Evolutionary conservation across 2,113 vertebrate species (phyloP).

Genomic region (Esox niger): DNA sequence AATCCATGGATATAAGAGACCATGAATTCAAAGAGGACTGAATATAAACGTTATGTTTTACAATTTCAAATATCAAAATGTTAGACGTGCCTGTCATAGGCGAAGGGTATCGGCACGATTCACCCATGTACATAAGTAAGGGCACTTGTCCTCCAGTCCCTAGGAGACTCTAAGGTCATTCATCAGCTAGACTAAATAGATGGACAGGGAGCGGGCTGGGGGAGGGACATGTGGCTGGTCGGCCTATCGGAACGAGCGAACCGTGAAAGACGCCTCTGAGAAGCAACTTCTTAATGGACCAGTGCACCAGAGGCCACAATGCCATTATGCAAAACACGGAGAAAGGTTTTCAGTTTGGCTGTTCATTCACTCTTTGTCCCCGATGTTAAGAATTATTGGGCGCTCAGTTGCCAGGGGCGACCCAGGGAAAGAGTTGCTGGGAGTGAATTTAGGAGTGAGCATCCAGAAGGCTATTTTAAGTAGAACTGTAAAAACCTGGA

Average conservation of each 20-base stretch:
- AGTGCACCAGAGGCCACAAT: not conserved
- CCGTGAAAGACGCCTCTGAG: not conserved
- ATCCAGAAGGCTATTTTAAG: not conserved
- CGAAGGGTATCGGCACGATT: not conserved
- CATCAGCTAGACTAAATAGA: not conserved
- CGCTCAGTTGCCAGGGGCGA: slow-evolving; percentile 1
- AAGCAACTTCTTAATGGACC: not conserved
- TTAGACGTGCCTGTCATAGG: not conserved
- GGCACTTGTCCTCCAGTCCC: not conserved
- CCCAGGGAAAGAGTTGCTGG: not conserved
- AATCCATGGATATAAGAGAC: not conserved
- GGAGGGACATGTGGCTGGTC: not conserved
- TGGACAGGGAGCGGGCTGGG: not conserved
- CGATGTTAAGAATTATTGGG: not conserved
- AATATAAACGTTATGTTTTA: not conserved
- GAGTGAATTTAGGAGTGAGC: not conserved
- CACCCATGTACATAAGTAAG: not conserved
- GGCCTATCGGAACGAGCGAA: not conserved
- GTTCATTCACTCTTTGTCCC: not conserved
- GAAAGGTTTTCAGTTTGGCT: not conserved
- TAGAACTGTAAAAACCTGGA: not conserved
- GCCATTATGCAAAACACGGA: slow-evolving; percentile 1
- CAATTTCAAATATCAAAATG: not conserved
- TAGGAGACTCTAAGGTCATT: not conserved
- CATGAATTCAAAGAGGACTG: not conserved